Conservation (phyloP, 2,797 vertebrate species). For the Rhinoraja longicauda region DNA sequence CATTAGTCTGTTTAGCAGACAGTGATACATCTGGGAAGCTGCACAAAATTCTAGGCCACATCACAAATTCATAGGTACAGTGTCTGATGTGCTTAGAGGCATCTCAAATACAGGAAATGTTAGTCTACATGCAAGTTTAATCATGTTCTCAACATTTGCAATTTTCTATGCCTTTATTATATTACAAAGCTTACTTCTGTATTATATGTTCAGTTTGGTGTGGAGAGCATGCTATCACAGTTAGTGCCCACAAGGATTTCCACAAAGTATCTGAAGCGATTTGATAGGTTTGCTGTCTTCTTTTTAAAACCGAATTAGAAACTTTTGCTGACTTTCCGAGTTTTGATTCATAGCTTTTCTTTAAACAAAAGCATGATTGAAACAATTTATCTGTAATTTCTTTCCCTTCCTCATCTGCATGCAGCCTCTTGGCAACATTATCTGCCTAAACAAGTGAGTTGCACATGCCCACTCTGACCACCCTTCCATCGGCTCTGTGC, state of each 20-base stretch:
- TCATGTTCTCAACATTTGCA: background rate
- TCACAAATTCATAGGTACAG: background rate
- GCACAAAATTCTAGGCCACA: background rate
- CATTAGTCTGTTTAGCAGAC: background rate
- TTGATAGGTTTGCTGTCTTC: background rate
- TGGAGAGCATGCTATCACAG: background rate
- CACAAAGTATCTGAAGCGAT: background rate
- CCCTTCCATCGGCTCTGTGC: background rate
- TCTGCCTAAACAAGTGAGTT: background rate
- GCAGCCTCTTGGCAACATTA: background rate
- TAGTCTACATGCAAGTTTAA: background rate
- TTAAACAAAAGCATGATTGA: background rate
- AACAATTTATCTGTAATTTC: background rate
- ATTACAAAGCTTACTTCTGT: background rate
- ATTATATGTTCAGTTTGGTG: background rate
- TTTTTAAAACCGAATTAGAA: background rate
- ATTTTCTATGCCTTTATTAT: slow-evolving; percentile 3
- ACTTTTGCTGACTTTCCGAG: background rate
- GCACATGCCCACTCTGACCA: background rate
- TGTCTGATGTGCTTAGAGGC: background rate
- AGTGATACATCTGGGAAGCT: background rate
- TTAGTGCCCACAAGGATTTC: background rate
- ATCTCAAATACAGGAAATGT: background rate
- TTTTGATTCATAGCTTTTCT: background rate
- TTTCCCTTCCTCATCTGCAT: background rate